Evolutionary conservation across 2,888 invertebrate genomes (phyloP).

Genomic region (Eutolmus rufibarbis): DNA sequence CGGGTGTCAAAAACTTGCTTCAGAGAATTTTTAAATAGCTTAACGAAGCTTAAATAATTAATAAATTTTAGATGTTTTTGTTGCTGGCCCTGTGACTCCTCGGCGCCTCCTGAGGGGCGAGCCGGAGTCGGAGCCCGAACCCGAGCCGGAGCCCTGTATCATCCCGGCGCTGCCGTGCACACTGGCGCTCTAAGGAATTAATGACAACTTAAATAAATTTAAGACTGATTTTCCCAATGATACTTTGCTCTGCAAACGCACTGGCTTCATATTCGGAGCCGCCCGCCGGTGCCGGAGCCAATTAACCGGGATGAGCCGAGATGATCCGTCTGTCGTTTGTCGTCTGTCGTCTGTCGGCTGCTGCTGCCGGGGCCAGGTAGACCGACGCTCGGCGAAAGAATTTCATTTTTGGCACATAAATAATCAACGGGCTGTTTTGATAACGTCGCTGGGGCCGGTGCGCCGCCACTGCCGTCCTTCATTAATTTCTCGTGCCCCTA

Average conservation of each 20-base stretch:
- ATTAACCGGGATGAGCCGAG: slow-evolving; percentile 15
- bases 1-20: slow-evolving; percentile 48
- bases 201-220: slow-evolving; percentile 30
- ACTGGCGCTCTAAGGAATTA: neutral
- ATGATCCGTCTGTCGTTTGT: neutral
- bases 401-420: slow-evolving; percentile 19
- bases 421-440: slow-evolving; percentile 25
- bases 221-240: slow-evolving; percentile 25
- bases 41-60: slow-evolving; percentile 51
- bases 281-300: neutral
- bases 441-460: slow-evolving; percentile 1
- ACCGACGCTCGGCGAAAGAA: neutral
- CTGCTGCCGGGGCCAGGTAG: neutral
- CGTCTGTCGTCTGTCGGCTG: neutral
- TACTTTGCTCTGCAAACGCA: neutral
- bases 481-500: neutral
- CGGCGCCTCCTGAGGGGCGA: neutral
- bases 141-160: neutral
- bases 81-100: slow-evolving; percentile 12
- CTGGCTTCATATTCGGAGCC: neutral
- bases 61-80: slow-evolving; percentile 46
- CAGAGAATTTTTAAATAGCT: slow-evolving; percentile 50
- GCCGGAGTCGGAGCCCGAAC: neutral
- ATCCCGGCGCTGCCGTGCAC: neutral
- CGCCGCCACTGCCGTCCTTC: neutral